Percentiles rank a stretch among this genome's conserved stretches.
phyloP scores from a whole-genome alignment of 2,113 vertebrate genomes.

The Mustelus asterias region DNA sequence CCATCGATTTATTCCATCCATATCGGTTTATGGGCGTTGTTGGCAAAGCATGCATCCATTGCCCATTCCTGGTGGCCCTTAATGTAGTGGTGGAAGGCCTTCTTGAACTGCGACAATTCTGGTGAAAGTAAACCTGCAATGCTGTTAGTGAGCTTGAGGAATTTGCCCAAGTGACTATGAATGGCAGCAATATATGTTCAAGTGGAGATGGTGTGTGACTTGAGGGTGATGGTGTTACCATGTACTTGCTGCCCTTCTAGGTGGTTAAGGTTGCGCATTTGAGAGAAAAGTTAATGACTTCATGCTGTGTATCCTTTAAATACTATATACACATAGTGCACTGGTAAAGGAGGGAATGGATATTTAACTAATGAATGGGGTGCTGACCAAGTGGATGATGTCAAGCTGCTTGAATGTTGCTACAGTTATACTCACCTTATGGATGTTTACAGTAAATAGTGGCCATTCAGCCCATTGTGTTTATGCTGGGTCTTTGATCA shows the following conservation, averaged over 20 bases:
- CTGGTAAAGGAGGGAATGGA: not conserved
- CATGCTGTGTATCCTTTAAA: not conserved
- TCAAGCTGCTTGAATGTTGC: not conserved
- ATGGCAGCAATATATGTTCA: not conserved
- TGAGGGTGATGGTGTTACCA: not conserved
- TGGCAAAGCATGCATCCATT: not conserved
- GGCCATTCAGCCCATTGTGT: too few species aligned
- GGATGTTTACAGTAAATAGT: too few species aligned
- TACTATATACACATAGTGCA: not conserved
- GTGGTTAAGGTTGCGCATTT: not conserved
- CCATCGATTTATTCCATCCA: too few species aligned
- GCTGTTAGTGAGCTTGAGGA: not conserved
- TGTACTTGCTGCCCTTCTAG: not conserved
- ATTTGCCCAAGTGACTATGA: not conserved
- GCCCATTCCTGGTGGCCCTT: not conserved
- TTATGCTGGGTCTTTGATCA: too few species aligned
- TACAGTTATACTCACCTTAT: not conserved
- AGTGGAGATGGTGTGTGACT: not conserved
- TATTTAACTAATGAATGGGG: not conserved
- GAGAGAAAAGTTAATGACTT: not conserved
- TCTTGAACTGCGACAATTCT: not conserved
- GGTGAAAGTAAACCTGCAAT: not conserved
- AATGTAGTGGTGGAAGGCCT: not conserved
- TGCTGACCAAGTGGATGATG: not conserved
- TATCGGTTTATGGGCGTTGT: not conserved